Base-by-base conservation (phyloP, 2,113 vertebrate genomes). In the Melanerpes aurifrons region DNA sequence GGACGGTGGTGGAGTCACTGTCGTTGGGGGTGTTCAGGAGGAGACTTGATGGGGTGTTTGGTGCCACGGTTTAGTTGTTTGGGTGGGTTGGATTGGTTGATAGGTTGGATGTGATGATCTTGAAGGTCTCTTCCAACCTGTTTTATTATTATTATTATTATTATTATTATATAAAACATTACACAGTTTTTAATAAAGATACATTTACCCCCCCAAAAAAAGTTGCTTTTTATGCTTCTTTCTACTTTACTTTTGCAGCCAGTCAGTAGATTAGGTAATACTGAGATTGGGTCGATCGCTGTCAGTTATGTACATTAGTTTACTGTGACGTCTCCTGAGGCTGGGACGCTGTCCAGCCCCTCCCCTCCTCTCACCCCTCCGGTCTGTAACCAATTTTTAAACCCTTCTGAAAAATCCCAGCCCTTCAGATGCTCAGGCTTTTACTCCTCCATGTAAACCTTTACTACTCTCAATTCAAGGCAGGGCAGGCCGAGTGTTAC, bases 341-440 rank as follows among this genome's bases (percentile, higher is more conserved):
- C 43, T 73, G 69, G 16, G 21, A 18, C 2, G 9, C 25, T 0
- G 0, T 63, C 56, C 54, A 69, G 68, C 7, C 35, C 15, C 12
- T 37, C 71, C 37, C 57, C 11, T 76, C 17, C 29, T 69, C 67
- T 84, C 53, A n/a, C 12, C 14, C 6, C 31, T 78, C 40, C 48
- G 37, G 10, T 37, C 61, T 0, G 0, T 37, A 77, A 80, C 25
- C 48, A 81, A 5, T 45, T 86, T 76, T 87, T 91, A 89, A 91
- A 28, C 2, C 11, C 19, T 14, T 15, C n/a, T 57, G 45, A 77
- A 86, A 45, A 90, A 81, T 93, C 37, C 19, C 43, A 64, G 12
- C 57, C 25, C n/a, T 0, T 67, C 64, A 45, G 0, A 67, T 74
- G 59, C 19, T 67, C 35, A 21, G 53, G 28, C 43, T 86, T 64